These are phyloP conservation scores for Tiliacea citrago DNA, from an alignment of 2,888 invertebrate genomes.

Conservation along the genomic window DNA sequence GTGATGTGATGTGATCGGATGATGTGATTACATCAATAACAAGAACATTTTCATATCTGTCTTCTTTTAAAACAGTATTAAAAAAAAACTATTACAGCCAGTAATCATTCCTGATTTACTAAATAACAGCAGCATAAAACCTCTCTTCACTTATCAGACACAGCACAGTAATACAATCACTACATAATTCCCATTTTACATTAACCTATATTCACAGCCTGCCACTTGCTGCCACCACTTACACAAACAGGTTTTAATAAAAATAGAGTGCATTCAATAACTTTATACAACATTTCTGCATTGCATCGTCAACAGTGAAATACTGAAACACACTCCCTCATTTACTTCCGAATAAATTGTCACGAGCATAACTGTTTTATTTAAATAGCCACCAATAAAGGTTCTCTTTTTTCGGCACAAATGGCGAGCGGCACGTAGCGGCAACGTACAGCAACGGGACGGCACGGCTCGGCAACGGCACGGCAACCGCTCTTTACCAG, in stretches of 20 bases:
- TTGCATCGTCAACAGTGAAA: constrained; percentile 32
- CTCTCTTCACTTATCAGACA: not conserved
- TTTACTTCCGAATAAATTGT: constrained; percentile 48
- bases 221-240: constrained; percentile 11
- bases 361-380: constrained; percentile 45
- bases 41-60: not conserved
- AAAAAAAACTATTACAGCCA: too few relatives aligned
- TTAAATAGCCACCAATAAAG: constrained; percentile 44
- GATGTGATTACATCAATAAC: not conserved
- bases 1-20: too few relatives aligned
- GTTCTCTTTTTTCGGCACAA: constrained; percentile 6
- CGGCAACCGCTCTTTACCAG: constrained; percentile 24
- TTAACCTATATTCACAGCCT: not conserved
- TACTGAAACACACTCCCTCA: constrained; percentile 33
- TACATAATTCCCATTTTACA: not conserved
- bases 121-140: not conserved
- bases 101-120: not conserved
- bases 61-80: not conserved
- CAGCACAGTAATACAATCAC: not conserved
- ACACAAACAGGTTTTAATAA: constrained; percentile 19
- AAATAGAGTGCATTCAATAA: constrained; percentile 36
- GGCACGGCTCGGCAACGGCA: not conserved
- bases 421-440: not conserved
- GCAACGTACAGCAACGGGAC: not conserved
- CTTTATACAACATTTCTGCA: constrained; percentile 14